Base-by-base conservation (phyloP, 2,888 invertebrate genomes). In the Rhagium mordax region DNA sequence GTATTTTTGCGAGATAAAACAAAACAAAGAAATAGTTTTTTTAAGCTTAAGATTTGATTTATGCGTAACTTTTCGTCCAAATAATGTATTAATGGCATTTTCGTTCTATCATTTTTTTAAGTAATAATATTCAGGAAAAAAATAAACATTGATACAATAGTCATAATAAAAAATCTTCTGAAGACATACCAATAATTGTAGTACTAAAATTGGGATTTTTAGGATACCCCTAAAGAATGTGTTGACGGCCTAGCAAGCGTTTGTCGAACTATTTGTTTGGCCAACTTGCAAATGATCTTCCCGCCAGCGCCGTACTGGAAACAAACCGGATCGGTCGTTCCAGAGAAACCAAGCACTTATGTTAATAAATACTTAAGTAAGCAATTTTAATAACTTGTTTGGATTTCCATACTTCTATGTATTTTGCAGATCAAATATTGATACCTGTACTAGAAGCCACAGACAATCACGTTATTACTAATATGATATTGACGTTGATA, bases 231-330 rank as follows among this genome's bases (percentile, higher is more conserved):
- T 18, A 91, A 91, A 21, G 93, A 94, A 86, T 94, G 95, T 86
- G 92, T 93, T 48, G 89, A 90, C 18, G 93, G 93, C 21, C 86
- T 96, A 74, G 93, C 95, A 5, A 90, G 91, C 8, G 94, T 95
- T 15, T 95, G 95, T 81, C 92, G 93, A 18, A 94, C 94, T 0
- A 91, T 93, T 1, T 94, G 95, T 85, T 88, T 96, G 74, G 96
- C 96, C 33, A 94, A 95, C 84, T 90, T 96, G 71, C 93, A 94
- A 62, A 94, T 96, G 90, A 93, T 94, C 83, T 96, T 96, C 88
- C 96, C 96, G 5, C 88, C 89, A 61, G 89, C 91, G 68, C 89
- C 89, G 49, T 92, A 93, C 80, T 96, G 96, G 95, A 88, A 87
- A 79, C 88, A 87, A 77, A 65, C 74, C 33, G 84, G 79, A 24